phyloP scores from a whole-genome alignment of 2,797 vertebrate genomes.

The Melanotaenia boesemani region DNA sequence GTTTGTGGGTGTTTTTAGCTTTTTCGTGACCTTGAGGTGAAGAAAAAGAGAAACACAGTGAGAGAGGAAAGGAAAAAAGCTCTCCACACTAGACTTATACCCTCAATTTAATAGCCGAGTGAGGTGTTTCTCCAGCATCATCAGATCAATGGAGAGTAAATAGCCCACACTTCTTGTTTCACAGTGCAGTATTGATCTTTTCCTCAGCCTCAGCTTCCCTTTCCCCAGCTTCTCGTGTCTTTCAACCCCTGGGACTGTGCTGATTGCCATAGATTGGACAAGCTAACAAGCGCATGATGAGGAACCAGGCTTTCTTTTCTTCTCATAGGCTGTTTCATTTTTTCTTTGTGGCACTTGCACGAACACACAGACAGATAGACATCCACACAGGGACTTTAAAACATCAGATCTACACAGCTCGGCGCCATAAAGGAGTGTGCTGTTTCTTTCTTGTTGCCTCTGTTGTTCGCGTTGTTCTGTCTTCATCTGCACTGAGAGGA shows the following conservation, averaged over 20 bases:
- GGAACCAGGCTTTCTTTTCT: constrained; percentile 89
- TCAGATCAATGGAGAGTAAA: constrained; percentile 99
- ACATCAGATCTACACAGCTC: constrained; percentile 81
- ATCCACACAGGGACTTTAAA: constrained; percentile 81
- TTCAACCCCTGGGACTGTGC: constrained; percentile 96
- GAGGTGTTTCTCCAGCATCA: constrained; percentile 99
- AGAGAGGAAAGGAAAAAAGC: constrained; percentile 61
- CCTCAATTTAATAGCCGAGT: constrained; percentile 97
- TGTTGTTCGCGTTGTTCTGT: constrained; percentile 70
- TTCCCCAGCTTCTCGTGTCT: constrained; percentile 92
- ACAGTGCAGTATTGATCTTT: constrained; percentile 98
- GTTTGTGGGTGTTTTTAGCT: constrained; percentile 88
- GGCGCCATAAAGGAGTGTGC: constrained; percentile 83
- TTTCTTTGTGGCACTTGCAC: constrained; percentile 84
- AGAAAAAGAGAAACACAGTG: constrained; percentile 69
- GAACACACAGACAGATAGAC: constrained; percentile 83
- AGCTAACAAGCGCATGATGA: constrained; percentile 99
- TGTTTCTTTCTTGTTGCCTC: constrained; percentile 76
- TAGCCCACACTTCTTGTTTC: constrained; percentile 99
- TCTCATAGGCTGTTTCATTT: constrained; percentile 84
- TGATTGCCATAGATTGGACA: constrained; percentile 99
- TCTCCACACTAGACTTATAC: constrained; percentile 91
- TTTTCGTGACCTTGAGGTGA: constrained; percentile 89
- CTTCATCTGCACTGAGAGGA: constrained; percentile 77
- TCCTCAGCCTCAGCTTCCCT: constrained; percentile 95